Evolutionary conservation across 2,797 vertebrate species (phyloP).

Genomic region (Leucoraja ocellata): DNA sequence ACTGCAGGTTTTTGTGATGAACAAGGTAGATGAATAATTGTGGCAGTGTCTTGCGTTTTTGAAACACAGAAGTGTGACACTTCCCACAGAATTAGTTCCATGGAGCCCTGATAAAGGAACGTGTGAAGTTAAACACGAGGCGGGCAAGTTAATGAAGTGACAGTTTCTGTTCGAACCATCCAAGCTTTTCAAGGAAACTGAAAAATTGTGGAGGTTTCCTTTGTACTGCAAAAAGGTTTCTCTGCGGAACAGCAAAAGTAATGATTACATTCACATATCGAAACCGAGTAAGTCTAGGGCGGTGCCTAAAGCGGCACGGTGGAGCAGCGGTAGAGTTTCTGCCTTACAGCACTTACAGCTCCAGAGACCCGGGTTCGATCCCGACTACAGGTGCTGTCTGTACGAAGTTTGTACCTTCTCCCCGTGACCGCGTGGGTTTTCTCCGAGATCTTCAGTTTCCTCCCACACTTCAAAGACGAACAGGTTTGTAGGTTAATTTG

Average conservation of each 20-base stretch:
- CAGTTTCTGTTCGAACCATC: neutral
- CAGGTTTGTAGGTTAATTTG: no score
- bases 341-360: no score
- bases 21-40: neutral
- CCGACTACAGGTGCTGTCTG: no score
- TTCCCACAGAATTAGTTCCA: neutral
- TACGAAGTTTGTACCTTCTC: no score
- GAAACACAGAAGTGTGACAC: neutral
- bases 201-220: neutral
- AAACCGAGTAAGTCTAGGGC: neutral
- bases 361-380: no score
- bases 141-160: neutral
- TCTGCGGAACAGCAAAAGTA: neutral
- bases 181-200: neutral
- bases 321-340: no score
- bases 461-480: no score
- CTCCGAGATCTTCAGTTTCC: no score
- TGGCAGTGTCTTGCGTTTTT: neutral
- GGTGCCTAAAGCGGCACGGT: no score
- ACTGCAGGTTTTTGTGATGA: neutral
- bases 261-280: neutral
- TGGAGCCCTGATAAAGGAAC: no score
- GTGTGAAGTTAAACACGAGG: neutral
- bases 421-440: no score
- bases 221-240: neutral